Evolutionary conservation across 2,797 vertebrate species (phyloP).

Genomic region (Telmatherina bonti): DNA sequence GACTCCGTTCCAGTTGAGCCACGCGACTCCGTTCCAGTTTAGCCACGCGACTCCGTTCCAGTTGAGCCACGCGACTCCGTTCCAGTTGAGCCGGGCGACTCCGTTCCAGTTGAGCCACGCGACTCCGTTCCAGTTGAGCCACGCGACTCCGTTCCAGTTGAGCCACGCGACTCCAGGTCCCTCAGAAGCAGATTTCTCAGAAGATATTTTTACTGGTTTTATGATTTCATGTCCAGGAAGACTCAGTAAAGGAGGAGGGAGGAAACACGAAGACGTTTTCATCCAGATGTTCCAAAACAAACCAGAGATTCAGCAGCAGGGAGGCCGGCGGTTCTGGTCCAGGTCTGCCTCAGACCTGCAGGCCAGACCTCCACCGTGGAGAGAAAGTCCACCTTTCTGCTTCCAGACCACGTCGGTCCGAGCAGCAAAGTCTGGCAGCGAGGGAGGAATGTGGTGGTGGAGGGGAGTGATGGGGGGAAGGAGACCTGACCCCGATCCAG

Average conservation of each 20-base stretch:
- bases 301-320: slow-evolving; percentile 72
- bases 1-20: too few relatives aligned
- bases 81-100: too few relatives aligned
- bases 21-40: too few relatives aligned
- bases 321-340: slow-evolving; percentile 35
- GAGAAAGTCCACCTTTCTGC: slow-evolving; percentile 65
- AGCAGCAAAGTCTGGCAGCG: slow-evolving; percentile 48
- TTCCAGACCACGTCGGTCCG: slow-evolving; percentile 74
- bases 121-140: too few relatives aligned
- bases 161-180: slow-evolving; percentile 26
- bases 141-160: too few relatives aligned
- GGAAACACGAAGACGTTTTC: slow-evolving; percentile 55
- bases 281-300: slow-evolving; percentile 73
- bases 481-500: slow-evolving; percentile 44
- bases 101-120: too few relatives aligned
- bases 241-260: slow-evolving; percentile 56
- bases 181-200: not conserved
- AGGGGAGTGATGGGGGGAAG: slow-evolving; percentile 29
- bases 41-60: too few relatives aligned
- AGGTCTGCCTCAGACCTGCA: too few relatives aligned
- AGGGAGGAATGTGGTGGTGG: slow-evolving; percentile 13
- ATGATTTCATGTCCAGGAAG: slow-evolving; percentile 55
- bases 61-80: too few relatives aligned
- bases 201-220: slow-evolving; percentile 49
- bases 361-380: slow-evolving; percentile 53